These are phyloP conservation scores for Aphidius gifuensis DNA, from an alignment of 1,140 invertebrate genomes.

Conservation along the genomic window DNA sequence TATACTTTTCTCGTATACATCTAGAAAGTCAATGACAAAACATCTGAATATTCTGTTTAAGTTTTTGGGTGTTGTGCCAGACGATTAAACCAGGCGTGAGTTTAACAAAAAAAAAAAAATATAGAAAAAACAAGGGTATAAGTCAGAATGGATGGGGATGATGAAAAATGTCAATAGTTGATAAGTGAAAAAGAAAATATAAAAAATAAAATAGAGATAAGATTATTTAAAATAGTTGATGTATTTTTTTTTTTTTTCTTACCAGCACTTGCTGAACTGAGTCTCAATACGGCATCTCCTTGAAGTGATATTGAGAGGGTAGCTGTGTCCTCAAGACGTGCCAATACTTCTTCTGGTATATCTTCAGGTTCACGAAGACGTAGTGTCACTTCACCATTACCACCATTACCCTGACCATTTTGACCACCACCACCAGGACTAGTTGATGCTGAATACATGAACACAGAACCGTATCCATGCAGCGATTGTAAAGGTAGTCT, in stretches of 20 bases:
- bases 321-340: conserved; percentile 55
- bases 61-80: too few species aligned
- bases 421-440: conserved; percentile 47
- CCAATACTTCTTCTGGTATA: conserved; percentile 55
- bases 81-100: too few species aligned
- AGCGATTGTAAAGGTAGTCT: conserved; percentile 56
- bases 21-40: conserved; percentile 10
- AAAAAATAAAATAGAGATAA: too few species aligned
- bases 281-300: conserved; percentile 52
- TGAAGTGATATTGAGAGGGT: conserved; percentile 56
- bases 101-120: too few species aligned
- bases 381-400: conserved; percentile 54
- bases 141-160: too few species aligned
- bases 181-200: too few species aligned
- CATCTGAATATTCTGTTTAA: conserved; percentile 6
- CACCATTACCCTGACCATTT: conserved; percentile 43
- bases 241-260: conserved; percentile 22
- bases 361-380: conserved; percentile 57
- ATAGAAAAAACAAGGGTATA: too few species aligned
- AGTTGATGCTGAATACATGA: conserved; percentile 57
- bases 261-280: conserved; percentile 51
- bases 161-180: too few species aligned
- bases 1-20: too few species aligned
- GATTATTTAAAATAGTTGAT: background rate
- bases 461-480: conserved; percentile 57